Evolutionary conservation across 1,140 invertebrate genomes (phyloP), one percentile per base, ranked within the genome.

Genomic region (Scaptodrosophila lebanonensis): DNA sequence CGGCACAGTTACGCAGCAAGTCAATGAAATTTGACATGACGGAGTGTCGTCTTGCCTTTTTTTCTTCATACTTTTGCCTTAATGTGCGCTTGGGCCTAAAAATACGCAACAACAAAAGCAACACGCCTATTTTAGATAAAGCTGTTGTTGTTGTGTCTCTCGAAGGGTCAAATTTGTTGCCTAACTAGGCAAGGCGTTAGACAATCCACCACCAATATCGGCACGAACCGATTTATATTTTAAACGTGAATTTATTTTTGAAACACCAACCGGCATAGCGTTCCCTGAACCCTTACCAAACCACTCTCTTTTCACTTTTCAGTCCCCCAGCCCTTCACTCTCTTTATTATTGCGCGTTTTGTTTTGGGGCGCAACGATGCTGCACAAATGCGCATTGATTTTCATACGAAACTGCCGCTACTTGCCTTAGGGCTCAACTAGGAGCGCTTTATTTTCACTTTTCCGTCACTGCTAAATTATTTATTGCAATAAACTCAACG

Each of bases 321-420:
- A n/a, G n/a, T n/a, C n/a, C n/a, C n/a, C n/a, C n/a, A n/a, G 42
- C 42, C 22, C 25, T 50, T 53, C 48, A 56, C n/a, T 27, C 51
- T 44, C 61, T 49, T 65, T 77, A 73, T 79, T 51, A 29, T 44
- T 12, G 3, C 15, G 25, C 15, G 22, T 7, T 8, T 12, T n/a
- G n/a, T 20, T 20, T 17, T 20, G 72, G 71, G 59, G 52, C 52
- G 50, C 73, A 72, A 33, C 57, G 73, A 77, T 59, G 73, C 68
- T 77, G 73, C 73, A 77, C 52, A 79, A 77, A 77, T 77, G 56
- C 56, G 73, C 66, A 77, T 77, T 79, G 73, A 77, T 77, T 77
- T 77, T 79, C 44, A 47, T 60, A 40, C 13, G 33, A 45, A 38
- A 18, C 51, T 58, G 66, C 47, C 36, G 39, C n/a, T n/a, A n/a